Base-by-base conservation (phyloP, 2,113 vertebrate genomes). In the Arothron firmamentum region DNA sequence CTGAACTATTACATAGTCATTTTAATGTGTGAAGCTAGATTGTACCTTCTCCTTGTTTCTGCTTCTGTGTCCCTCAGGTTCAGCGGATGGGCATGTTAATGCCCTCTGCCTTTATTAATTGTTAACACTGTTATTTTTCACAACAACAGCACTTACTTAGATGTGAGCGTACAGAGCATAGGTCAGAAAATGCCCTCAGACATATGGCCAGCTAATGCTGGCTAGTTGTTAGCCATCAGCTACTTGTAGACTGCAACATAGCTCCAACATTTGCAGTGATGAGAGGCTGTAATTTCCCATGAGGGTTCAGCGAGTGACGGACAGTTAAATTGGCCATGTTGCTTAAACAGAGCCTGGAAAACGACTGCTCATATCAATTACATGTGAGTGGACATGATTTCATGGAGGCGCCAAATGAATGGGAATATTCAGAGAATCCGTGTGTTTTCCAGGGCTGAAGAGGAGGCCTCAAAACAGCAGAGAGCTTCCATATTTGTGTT, bases 251-350 rank as follows among this genome's bases (percentile, higher is more conserved):
- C 59, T 58, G 80, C 56, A 64, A 65, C 59, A 79, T 81, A 78
- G 67, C 62, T 74, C 85, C 62, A 83, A 67, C 81, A 76, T 84
- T 85, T 87, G 76, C 74, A 71, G 77, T 70, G 77, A 87, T 85
- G 88, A 89, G 82, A 73, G 48, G 68, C 51, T 74, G 79, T 88
- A 74, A 84, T 86, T 88, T 82, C 72, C 83, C 77, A 86, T 88
- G 86, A 82, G 58, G 48, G 72, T 70, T 70, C 74, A 9, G 34
- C 31, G n/a, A 74, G 66, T 84, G 81, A 83, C 64, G 72, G 85
- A 84, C 81, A 78, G 81, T 62, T 57, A 83, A 80, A 86, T 85
- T 79, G 82, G 65, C 66, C 47, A 72, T 51, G 66, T 74, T 75
- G 75, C 75, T 66, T 64, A 65, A 86, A 70, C 62, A 62, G 75